phyloP scores from a whole-genome alignment of 2,113 vertebrate species.

The Indri indri region DNA sequence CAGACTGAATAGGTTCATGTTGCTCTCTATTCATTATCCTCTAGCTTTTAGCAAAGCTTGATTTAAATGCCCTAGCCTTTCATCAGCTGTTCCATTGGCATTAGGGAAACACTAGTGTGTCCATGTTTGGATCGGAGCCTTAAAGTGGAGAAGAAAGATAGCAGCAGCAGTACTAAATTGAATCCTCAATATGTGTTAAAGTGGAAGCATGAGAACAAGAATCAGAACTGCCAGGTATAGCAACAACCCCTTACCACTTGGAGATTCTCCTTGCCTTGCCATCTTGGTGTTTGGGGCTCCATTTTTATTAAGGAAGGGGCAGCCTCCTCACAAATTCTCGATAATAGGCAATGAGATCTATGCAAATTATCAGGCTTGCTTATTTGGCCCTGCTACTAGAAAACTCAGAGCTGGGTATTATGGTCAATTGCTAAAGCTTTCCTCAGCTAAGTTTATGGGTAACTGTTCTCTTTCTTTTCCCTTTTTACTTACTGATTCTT shows the following conservation, averaged over 20 bases:
- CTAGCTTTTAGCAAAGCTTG: conserved; percentile 54
- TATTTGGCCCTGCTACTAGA: not conserved
- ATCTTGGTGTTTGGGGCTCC: not conserved
- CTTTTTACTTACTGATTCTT: conserved; percentile 30
- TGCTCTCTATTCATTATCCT: conserved; percentile 54
- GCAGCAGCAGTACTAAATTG: not conserved
- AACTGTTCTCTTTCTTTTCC: not conserved
- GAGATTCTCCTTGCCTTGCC: not conserved
- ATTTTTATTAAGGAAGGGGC: not conserved
- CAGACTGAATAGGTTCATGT: conserved; percentile 50
- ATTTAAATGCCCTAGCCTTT: conserved; percentile 38
- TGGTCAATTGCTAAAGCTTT: not conserved
- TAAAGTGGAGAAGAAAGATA: not conserved
- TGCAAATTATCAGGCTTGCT: not conserved
- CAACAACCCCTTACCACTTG: not conserved
- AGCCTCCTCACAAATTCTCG: conserved; percentile 35
- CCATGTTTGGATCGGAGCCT: not conserved
- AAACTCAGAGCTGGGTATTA: conserved; percentile 20
- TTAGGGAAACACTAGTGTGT: conserved; percentile 16
- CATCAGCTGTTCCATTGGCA: conserved; percentile 20
- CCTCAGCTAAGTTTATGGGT: not conserved
- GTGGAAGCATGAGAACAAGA: not conserved
- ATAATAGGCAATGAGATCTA: not conserved
- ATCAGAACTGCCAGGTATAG: not conserved
- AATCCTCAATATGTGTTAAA: not conserved